These are phyloP conservation scores for Drosophila paramelanica DNA, from an alignment of 2,888 invertebrate species.

Conservation along the genomic window DNA sequence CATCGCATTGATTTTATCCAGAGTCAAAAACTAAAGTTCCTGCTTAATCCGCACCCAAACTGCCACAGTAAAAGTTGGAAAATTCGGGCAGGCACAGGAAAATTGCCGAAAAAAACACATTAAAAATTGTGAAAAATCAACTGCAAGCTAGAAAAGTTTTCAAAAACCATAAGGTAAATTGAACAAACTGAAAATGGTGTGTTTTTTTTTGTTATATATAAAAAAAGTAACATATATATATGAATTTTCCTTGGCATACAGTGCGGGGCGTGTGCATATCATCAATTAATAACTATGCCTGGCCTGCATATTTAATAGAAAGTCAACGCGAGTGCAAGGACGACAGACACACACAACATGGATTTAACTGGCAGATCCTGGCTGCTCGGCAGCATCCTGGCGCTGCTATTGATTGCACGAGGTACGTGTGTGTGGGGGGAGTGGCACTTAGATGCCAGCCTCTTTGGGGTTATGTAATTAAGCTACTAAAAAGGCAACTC, in stretches of 20 bases:
- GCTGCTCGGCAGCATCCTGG: constrained; percentile 63
- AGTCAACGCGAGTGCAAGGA: constrained; percentile 26
- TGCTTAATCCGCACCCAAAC: constrained; percentile 77
- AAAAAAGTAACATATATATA: not conserved
- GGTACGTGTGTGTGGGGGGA: constrained; percentile 64
- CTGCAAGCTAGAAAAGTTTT: not conserved
- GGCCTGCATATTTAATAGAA: constrained; percentile 33
- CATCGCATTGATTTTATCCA: constrained; percentile 77
- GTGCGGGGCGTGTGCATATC: constrained; percentile 32
- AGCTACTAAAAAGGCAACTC: constrained; percentile 7
- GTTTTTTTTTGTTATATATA: no score
- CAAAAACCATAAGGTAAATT: constrained; percentile 44
- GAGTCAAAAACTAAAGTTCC: constrained; percentile 67
- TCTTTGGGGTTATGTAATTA: constrained; percentile 59
- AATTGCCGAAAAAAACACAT: constrained; percentile 13
- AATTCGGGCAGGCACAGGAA: constrained; percentile 33
- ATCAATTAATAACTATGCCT: constrained; percentile 38
- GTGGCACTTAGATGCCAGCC: constrained; percentile 18
- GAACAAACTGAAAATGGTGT: not conserved
- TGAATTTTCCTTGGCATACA: not conserved
- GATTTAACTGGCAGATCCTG: constrained; percentile 40
- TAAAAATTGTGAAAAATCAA: constrained; percentile 39
- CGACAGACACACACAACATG: constrained; percentile 28
- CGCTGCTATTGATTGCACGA: constrained; percentile 64
- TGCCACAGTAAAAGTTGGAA: constrained; percentile 58